Evolutionary conservation across 2,888 invertebrate species (phyloP), one percentile per base, ranked within the genome.

Genomic region (Aleiodes testaceus): DNA sequence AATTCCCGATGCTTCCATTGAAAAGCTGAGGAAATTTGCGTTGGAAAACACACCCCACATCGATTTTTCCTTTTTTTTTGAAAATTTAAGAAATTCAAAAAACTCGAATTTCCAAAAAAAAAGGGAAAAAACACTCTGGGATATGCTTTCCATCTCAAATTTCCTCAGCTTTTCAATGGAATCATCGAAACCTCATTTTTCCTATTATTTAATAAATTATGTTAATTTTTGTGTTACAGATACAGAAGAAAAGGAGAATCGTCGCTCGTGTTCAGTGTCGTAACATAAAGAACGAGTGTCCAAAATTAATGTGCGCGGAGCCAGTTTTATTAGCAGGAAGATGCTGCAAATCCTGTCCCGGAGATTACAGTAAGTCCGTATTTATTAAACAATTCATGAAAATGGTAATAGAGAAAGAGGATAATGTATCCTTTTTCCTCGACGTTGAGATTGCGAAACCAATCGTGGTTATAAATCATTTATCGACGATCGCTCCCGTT

Each of bases 321-420:
- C 97, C 97, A 0, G 93, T 95, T 49, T 89, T 95, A 71, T 89
- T 94, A 76, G 94, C 95, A 18, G 96, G 95, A 76, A 91, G 94
- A 81, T 97, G 97, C 89, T 97, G 97, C 89, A 97, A 97, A 89
- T 92, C 94, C 4, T 97, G 97, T 85, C 95, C 95, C 6, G 95
- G 94, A 76, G 94, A 95, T 73, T 90, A 91, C 86, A 92, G 93
- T 94, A 84, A 92, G 93, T 92, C 3, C 3, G 0, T 1, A 26
- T 11, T 36, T 6, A 36, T 36, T 36, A 9, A 36, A 36, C 36
- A 36, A 36, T 36, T 36, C 6, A 36, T 36, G 6, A 49, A 16
- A 18, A 9, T 20, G 52, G 12, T 12, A 52, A n/a, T 20, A 12
- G 52, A 52, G 55, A 55, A 55, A 36, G 30, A 36, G 30, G 55